A percentile compares a stretch with the other conserved stretches of the same genome.
These are phyloP conservation scores for Drosophila suboccidentalis DNA, from an alignment of 2,888 invertebrate genomes.

Conservation along the genomic window DNA sequence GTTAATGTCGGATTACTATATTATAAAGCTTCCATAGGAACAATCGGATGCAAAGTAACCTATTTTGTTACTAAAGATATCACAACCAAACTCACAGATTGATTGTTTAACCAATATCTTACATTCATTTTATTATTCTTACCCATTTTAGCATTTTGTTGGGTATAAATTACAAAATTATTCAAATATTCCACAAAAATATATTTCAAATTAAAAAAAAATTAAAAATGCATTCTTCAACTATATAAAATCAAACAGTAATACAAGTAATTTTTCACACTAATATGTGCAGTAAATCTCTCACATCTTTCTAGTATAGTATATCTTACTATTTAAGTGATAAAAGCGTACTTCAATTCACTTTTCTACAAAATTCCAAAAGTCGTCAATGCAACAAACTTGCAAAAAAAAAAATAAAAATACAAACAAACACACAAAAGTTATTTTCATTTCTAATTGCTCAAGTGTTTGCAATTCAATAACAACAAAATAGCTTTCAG, in stretches of 20 bases:
- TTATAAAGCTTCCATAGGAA: no score
- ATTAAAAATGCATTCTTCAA: not conserved
- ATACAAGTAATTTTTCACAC: not conserved
- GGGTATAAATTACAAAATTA: no score
- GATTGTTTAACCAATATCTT: no score
- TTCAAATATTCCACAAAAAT: no score
- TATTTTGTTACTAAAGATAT: no score
- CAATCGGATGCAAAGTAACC: no score
- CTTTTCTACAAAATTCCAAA: slow-evolving; percentile 14
- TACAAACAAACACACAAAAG: slow-evolving; percentile 10
- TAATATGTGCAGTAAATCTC: not conserved
- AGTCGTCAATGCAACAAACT: slow-evolving; percentile 17
- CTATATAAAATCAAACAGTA: not conserved
- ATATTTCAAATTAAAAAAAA: not conserved
- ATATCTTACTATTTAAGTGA: not conserved
- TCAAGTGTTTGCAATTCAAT: slow-evolving; percentile 19
- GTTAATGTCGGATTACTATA: no score
- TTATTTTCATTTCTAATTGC: slow-evolving; percentile 17
- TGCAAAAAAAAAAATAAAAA: not conserved
- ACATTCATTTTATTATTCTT: no score
- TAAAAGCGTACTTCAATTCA: slow-evolving; percentile 12
- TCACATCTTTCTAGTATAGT: not conserved
- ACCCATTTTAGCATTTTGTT: no score
- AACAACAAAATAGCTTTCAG: slow-evolving; percentile 38
- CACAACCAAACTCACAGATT: no score